Evolutionary conservation across 2,888 invertebrate species (phyloP).

Genomic region (Nephrotoma flavescens): DNA sequence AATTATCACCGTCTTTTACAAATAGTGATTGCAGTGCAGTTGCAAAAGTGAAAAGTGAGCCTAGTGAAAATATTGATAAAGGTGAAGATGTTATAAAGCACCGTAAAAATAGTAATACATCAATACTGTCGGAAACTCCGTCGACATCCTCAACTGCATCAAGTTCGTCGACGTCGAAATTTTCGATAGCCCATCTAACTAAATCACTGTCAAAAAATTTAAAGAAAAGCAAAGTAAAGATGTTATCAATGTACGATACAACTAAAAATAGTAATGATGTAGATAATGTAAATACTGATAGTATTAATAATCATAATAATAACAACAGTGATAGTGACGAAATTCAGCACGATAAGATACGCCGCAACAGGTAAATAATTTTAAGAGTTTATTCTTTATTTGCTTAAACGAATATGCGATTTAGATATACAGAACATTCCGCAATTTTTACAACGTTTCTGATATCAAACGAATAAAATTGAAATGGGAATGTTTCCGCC

Average conservation of each 20-base stretch:
- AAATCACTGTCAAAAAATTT: background rate
- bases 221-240: background rate
- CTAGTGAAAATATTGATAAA: background rate
- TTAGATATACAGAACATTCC: too few species aligned
- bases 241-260: background rate
- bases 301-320: background rate
- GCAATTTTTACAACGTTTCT: too few species aligned
- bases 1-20: background rate
- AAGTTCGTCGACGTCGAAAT: background rate
- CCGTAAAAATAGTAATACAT: background rate
- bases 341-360: background rate
- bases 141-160: background rate
- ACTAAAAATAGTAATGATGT: background rate
- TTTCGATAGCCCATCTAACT: background rate
- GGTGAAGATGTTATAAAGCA: background rate
- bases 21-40: background rate
- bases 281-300: background rate
- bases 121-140: background rate
- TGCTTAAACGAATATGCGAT: too few species aligned
- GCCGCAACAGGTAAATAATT: background rate
- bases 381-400: background rate
- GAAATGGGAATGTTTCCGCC: background rate
- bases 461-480: background rate
- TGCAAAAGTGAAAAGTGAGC: background rate
- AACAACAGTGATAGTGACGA: background rate